Conservation (phyloP, 1,140 invertebrate species). For the Drosophila teissieri region DNA sequence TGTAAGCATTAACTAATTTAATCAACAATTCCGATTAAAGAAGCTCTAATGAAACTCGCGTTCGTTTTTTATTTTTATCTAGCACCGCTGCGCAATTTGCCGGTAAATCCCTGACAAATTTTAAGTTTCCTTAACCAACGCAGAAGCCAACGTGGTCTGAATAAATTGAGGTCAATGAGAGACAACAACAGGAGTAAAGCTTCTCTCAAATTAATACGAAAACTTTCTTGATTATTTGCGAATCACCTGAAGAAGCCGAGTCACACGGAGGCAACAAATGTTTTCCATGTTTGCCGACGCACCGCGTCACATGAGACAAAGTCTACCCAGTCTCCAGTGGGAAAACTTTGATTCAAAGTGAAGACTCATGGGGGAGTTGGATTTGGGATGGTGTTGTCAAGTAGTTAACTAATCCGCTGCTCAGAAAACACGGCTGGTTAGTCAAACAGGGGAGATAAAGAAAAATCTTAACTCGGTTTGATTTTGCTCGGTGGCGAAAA, state of each 20-base stretch:
- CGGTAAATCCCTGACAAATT: constrained; percentile 24
- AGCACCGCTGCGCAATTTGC: background rate
- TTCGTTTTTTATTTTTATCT: background rate
- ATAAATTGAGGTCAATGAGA: constrained; percentile 65
- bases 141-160: constrained; percentile 60
- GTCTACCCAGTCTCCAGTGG: constrained; percentile 30
- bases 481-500: constrained; percentile 45
- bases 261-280: constrained; percentile 57
- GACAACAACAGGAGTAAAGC: constrained; percentile 27
- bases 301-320: constrained; percentile 28
- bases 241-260: constrained; percentile 61
- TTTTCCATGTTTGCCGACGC: constrained; percentile 53
- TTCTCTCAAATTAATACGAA: constrained; percentile 75
- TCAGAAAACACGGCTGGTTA: constrained; percentile 69
- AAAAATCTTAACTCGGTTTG: constrained; percentile 51
- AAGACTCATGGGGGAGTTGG: constrained; percentile 6
- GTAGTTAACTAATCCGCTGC: constrained; percentile 71
- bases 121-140: constrained; percentile 20
- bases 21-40: too few relatives aligned
- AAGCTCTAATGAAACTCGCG: too few relatives aligned
- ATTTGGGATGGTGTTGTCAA: constrained; percentile 55
- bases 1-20: too few relatives aligned
- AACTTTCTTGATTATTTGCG: constrained; percentile 82
- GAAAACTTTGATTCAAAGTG: constrained; percentile 71
- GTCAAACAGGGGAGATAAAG: constrained; percentile 50